Percentiles rank a stretch among this genome's conserved stretches.
Conservation (phyloP, 1,140 invertebrate species). For the Achatina immaculata region DNA sequence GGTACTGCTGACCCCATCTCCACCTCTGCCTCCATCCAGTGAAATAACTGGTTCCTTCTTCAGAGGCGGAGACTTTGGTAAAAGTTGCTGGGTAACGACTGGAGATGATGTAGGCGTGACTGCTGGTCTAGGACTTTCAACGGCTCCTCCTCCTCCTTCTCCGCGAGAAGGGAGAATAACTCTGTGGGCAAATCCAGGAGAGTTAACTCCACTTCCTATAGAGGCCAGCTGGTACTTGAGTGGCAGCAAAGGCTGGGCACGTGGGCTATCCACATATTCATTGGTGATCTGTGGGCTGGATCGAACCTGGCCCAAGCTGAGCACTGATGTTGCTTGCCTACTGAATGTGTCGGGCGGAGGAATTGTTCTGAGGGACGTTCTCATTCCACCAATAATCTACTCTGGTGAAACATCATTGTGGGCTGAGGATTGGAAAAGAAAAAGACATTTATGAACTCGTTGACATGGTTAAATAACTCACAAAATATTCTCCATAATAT, state of each 20-base stretch:
- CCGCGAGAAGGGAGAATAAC: conserved; percentile 29
- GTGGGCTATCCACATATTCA: conserved; percentile 69
- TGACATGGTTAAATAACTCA: no score
- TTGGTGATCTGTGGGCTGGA: conserved; percentile 62
- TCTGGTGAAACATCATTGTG: conserved; percentile 25
- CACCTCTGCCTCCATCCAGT: conserved; percentile 22
- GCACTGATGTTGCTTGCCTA: conserved; percentile 39
- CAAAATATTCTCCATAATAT: no score
- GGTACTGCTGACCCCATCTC: background rate
- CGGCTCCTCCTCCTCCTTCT: background rate
- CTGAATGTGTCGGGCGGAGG: conserved; percentile 44
- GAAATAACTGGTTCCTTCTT: conserved; percentile 52
- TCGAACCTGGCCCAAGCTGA: conserved; percentile 60
- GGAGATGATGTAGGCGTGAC: conserved; percentile 7
- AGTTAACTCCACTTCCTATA: conserved; percentile 22
- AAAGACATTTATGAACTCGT: no score
- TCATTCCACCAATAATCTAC: conserved; percentile 30
- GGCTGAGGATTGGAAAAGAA: background rate
- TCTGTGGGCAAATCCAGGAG: conserved; percentile 23
- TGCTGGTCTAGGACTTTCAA: background rate
- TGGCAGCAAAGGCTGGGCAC: conserved; percentile 40
- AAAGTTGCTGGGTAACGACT: conserved; percentile 53
- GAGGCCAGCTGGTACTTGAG: conserved; percentile 32
- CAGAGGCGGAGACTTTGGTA: conserved; percentile 54
- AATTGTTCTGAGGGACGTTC: conserved; percentile 47